Evolutionary conservation across 2,888 invertebrate genomes (phyloP).

Genomic region (Meliscaeva auricollis): DNA sequence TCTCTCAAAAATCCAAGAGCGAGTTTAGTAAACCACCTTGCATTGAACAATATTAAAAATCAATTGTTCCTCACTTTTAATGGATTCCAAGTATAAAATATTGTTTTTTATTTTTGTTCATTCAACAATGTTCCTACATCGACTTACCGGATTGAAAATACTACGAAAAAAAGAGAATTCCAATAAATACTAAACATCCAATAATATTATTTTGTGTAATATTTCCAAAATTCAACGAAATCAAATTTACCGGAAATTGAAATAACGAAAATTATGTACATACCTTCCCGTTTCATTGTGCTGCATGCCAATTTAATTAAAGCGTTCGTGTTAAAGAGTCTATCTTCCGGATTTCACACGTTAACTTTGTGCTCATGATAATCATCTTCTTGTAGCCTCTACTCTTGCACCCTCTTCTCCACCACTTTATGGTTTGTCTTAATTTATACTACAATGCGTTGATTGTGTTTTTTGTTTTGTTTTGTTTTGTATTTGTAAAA

Average conservation of each 20-base stretch:
- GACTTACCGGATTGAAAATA: too few relatives aligned
- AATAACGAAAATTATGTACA: constrained; percentile 9
- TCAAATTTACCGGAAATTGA: constrained; percentile 1
- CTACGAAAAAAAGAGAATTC: not conserved
- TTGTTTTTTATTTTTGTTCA: too few relatives aligned
- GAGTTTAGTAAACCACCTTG: too few relatives aligned
- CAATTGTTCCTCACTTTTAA: too few relatives aligned
- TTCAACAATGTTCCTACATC: too few relatives aligned
- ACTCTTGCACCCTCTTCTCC: not conserved
- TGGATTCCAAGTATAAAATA: too few relatives aligned
- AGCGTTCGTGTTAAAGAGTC: constrained; percentile 15
- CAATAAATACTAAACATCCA: not conserved
- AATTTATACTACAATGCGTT: constrained; percentile 24
- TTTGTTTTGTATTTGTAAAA: not conserved
- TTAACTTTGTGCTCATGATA: constrained; percentile 15
- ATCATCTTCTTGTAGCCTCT: not conserved
- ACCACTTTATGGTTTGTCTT: not conserved
- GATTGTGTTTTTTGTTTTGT: constrained; percentile 20
- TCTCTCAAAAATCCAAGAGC: too few relatives aligned
- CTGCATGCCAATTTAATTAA: constrained; percentile 37
- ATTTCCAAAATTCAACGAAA: not conserved
- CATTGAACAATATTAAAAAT: too few relatives aligned
- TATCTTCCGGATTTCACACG: constrained; percentile 24
- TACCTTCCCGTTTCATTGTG: not conserved
- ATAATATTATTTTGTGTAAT: not conserved